A percentile compares a stretch with the other conserved stretches of the same genome.
phyloP scores from a whole-genome alignment of 2,113 vertebrate species.

The Camarhynchus parvulus region DNA sequence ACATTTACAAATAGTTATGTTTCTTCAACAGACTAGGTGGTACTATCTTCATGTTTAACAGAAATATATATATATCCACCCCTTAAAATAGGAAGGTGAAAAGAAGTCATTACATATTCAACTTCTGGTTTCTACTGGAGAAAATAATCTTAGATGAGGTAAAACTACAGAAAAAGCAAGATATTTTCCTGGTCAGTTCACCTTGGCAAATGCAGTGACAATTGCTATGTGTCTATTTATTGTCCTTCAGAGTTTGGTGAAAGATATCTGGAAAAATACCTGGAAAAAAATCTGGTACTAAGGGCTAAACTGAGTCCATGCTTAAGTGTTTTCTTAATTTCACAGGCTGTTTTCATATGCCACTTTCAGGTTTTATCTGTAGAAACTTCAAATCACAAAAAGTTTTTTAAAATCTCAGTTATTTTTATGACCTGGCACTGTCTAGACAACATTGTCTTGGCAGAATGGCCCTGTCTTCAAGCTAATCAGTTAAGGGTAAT shows the following conservation, averaged over 20 bases:
- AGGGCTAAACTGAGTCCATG: not conserved
- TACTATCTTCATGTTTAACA: not conserved
- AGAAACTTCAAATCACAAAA: not conserved
- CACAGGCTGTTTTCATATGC: not conserved
- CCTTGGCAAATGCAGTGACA: not conserved
- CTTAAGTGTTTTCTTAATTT: not conserved
- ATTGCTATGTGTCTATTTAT: not conserved
- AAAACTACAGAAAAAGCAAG: not conserved
- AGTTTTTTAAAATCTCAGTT: not conserved
- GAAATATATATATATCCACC: rapidly evolving
- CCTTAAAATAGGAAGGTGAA: not conserved
- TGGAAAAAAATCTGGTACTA: not conserved
- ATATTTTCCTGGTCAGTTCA: not conserved
- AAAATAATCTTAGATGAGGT: not conserved
- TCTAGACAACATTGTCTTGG: not conserved
- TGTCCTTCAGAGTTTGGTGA: not conserved
- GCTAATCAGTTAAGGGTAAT: not conserved
- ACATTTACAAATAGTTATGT: not conserved
- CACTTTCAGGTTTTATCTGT: not conserved
- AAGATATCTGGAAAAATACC: not conserved
- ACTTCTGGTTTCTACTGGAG: not conserved
- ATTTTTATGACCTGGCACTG: not conserved
- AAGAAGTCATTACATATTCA: not conserved
- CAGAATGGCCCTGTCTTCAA: not conserved
- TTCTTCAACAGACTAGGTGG: not conserved